Percentiles rank a stretch among this genome's conserved stretches.
These are phyloP conservation scores for Leptinotarsa undecemlineata DNA, from an alignment of 1,140 invertebrate genomes.

Conservation along the genomic window DNA sequence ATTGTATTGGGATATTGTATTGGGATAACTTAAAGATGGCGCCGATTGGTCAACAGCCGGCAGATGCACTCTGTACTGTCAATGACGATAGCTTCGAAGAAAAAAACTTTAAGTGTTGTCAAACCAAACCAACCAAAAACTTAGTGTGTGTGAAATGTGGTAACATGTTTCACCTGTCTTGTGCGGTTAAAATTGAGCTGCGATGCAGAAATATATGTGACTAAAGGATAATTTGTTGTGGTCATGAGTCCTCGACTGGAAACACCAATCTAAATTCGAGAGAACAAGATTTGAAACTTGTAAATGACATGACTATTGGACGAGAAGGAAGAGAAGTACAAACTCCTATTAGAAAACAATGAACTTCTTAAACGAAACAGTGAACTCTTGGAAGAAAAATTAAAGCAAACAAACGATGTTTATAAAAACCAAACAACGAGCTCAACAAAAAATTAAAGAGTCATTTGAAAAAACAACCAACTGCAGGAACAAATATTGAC, in stretches of 20 bases:
- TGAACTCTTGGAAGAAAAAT: background rate
- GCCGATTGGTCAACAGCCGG: background rate
- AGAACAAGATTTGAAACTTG: background rate
- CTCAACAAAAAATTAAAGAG: background rate
- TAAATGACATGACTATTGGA: background rate
- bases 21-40: no score
- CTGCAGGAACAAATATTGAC: background rate
- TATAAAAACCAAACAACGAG: background rate
- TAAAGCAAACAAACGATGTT: background rate
- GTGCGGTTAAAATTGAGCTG: background rate
- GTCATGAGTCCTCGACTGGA: background rate
- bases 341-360: slow-evolving; percentile 5
- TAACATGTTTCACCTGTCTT: slow-evolving; percentile 4
- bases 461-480: background rate
- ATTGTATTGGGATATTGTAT: no score
- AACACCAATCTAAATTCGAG: background rate
- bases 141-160: background rate
- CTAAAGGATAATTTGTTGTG: background rate
- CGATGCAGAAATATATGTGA: slow-evolving; percentile 6
- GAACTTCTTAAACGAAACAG: slow-evolving; percentile 1
- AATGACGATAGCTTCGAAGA: slow-evolving; percentile 9
- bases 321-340: background rate
- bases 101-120: slow-evolving; percentile 9
- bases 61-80: background rate
- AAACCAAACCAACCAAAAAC: slow-evolving; percentile 13